These are phyloP conservation scores for Cherax destructor DNA, from an alignment of 1,140 invertebrate species.

Conservation along the genomic window DNA sequence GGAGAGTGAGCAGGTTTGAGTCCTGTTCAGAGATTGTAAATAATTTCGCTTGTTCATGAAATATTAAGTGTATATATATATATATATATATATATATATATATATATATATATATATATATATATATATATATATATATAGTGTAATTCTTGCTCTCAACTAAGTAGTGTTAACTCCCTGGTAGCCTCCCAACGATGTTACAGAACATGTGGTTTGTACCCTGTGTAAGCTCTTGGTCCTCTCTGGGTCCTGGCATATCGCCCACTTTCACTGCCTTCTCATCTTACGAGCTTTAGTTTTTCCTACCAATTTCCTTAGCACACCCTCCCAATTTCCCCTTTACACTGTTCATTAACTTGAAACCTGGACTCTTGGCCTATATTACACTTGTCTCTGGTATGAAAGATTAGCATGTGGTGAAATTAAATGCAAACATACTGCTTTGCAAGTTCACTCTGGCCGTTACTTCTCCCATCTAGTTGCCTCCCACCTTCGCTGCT, in stretches of 20 bases:
- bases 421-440: background rate
- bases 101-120: constrained; percentile 24
- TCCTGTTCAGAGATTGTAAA: too few relatives aligned
- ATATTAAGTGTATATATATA: constrained; percentile 9
- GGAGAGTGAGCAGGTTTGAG: too few relatives aligned
- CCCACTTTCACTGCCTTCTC: too few relatives aligned
- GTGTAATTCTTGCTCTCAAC: too few relatives aligned
- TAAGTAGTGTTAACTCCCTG: background rate
- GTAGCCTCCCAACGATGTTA: background rate
- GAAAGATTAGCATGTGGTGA: too few relatives aligned
- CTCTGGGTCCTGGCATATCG: too few relatives aligned
- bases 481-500: background rate
- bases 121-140: background rate
- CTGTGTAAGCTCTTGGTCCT: background rate
- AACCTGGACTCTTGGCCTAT: too few relatives aligned
- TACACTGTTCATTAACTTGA: background rate
- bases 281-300: background rate
- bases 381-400: background rate
- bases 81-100: constrained; percentile 29
- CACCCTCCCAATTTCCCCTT: background rate
- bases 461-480: background rate
- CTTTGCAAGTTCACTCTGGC: background rate
- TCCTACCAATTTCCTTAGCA: background rate
- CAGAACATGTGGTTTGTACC: background rate
- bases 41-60: too few relatives aligned